phyloP scores from a whole-genome alignment of 2,888 invertebrate genomes.

The Stenchaetothrips biformis region DNA sequence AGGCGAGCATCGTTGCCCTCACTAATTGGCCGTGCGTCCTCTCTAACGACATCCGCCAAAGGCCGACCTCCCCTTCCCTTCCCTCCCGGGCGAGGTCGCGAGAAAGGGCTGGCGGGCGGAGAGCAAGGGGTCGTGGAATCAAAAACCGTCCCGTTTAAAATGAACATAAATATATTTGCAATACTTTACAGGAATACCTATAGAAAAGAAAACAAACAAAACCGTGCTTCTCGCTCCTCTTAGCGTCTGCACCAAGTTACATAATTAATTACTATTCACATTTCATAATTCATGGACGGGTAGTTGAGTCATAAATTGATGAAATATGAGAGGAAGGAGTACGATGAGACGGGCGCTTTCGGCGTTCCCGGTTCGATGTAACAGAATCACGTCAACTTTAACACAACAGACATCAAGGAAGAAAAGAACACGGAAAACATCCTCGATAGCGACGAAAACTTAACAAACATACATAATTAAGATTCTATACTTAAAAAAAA shows the following conservation, averaged over 20 bases:
- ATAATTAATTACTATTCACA: background rate
- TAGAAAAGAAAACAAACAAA: slow-evolving; percentile 19
- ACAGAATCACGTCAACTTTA: background rate
- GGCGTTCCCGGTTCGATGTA: background rate
- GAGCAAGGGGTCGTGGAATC: background rate
- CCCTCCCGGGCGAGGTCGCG: background rate
- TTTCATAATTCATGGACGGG: background rate
- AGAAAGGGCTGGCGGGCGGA: background rate
- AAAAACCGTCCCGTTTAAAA: background rate
- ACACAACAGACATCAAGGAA: background rate
- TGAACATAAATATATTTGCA: slow-evolving; percentile 25
- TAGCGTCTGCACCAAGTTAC: background rate
- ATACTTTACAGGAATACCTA: slow-evolving; percentile 20
- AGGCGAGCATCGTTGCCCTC: too few species aligned
- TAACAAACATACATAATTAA: slow-evolving; percentile 21
- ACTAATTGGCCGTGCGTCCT: background rate
- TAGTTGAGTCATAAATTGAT: background rate
- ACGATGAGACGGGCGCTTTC: background rate
- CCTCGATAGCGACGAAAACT: slow-evolving; percentile 4
- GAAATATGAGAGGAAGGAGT: background rate
- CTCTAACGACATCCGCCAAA: slow-evolving; percentile 1
- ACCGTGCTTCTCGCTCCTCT: background rate
- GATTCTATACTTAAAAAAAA: background rate
- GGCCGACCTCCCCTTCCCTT: background rate
- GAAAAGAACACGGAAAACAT: background rate